Evolutionary conservation across 2,797 vertebrate genomes (phyloP), one percentile per base, ranked within the genome.

Genomic region (Ptychobarbus kaznakovi): DNA sequence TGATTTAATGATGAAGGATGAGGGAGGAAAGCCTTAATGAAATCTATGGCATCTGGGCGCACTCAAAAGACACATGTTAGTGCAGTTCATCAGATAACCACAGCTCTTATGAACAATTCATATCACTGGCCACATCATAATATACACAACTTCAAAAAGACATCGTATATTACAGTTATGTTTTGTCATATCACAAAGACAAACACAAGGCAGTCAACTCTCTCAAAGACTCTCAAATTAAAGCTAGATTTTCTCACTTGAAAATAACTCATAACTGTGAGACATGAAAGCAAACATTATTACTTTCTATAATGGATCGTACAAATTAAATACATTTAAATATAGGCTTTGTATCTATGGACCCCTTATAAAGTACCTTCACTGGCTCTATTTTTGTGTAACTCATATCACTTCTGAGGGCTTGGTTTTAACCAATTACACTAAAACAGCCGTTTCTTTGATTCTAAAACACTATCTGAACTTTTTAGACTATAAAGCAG

Each of bases 31-130:
- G 12, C 15, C 38, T 16, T 53, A 53, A 76, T 77, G 15, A 84
- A 69, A 77, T 83, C 61, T 51, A 51, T 25, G 58, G 20, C 70
- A 66, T 83, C 44, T 83, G 81, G 44, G 16, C 3, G 2, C 56
- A 28, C 81, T 75, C 56, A 74, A 82, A 82, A 49, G 40, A 79
- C 76, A 82, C 68, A 63, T 56, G 68, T 58, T 40, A 63, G 40
- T 49, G 56, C 40, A 38, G 44, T 51, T 65, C 42, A 25, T 75
- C 28, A 51, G 70, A 75, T 65, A 51, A 38, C 28, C 35, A 16
- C 18, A 38, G n/a, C 69, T 82, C n/a, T 15, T 72, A 49, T 51
- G 42, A 28, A 46, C 32, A 77, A 83, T 66, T 56, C 15, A 15
- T 40, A 51, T n/a, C 20, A 73, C 49, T 61, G n/a, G 18, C 11